Base-by-base conservation (phyloP, 2,888 invertebrate species). In the Lithophane ornitopus region DNA sequence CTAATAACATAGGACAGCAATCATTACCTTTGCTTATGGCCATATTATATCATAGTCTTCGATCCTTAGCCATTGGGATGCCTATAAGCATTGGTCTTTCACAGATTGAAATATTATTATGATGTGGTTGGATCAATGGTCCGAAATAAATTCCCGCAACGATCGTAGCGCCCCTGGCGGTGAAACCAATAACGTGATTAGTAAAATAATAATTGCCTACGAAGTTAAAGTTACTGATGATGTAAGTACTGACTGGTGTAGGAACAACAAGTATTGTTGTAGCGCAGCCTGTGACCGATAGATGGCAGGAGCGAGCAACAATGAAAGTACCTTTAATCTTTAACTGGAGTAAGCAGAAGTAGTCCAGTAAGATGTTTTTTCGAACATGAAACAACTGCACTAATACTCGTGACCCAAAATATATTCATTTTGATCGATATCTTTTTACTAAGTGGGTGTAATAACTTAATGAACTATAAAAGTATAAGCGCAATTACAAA, bases 271-370 rank as follows among this genome's bases (percentile, higher is more conserved):
- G 28, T 58, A 46, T 22, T 62, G 56, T 26, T 12, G 19, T 34
- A 70, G 56, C 74, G 4, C 26, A 41, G 26, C 9, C 2, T 41
- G 46, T 4, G 41, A 19, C n/a, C 52, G 58, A 9, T 56, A 81
- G 81, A 78, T 81, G 74, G 81, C 81, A 63, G 74, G 11, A 59
- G 46, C n/a, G n/a, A 28, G 46, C 26, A 49, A 9, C 19, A 14
- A 22, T 22, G 26, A 46, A 19, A 46, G 12, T 8, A n/a, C 2
- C 0, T 28, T 54, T 34, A 2, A 16, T 9, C 22, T 46, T 39
- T 19, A 12, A n/a, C 9, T 0, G 26, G 14, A 16, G 58, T 76
- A 28, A 49, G 19, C 34, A 59, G 28, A 52, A 41, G 14, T 39
- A 62, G 2, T 11, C 34, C 6, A 26, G 9, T 70, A 70, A 26